A percentile compares a stretch with the other conserved stretches of the same genome.
Evolutionary conservation across 2,888 invertebrate genomes (phyloP).

Genomic region (Acrobasis consociella): DNA sequence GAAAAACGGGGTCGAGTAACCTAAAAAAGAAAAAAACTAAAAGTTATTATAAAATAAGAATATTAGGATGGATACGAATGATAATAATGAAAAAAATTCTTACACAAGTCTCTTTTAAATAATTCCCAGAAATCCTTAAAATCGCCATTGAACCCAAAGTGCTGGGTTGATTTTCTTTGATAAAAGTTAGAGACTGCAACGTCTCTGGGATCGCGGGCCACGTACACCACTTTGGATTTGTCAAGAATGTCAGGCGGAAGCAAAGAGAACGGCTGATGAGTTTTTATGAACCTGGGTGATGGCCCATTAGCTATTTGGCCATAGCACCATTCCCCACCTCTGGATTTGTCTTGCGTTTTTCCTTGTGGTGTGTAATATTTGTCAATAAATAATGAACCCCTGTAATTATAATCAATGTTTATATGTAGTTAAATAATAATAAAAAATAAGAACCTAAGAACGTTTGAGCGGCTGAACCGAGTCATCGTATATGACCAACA

Average conservation of each 20-base stretch:
- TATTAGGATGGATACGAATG: no score
- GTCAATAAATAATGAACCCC: not conserved
- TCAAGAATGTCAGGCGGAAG: constrained; percentile 82
- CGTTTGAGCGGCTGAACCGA: no score
- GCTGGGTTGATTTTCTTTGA: constrained; percentile 83
- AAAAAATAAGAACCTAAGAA: no score
- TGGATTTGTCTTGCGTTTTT: not conserved
- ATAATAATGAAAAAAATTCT: constrained; percentile 38
- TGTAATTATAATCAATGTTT: not conserved
- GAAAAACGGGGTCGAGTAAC: constrained; percentile 86
- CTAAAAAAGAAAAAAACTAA: constrained; percentile 72
- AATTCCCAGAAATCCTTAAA: constrained; percentile 85
- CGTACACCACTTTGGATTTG: constrained; percentile 84
- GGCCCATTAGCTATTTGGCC: not conserved
- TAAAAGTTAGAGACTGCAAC: constrained; percentile 89
- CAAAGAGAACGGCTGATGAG: constrained; percentile 87
- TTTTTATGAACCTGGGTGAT: constrained; percentile 46
- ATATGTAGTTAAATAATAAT: no score
- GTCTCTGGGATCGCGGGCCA: constrained; percentile 91
- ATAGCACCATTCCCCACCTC: no score
- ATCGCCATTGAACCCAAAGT: constrained; percentile 81
- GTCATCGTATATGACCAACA: no score
- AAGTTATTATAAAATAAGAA: no score
- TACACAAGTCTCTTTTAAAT: constrained; percentile 83
- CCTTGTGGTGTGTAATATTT: not conserved